phyloP scores from a whole-genome alignment of 2,113 vertebrate genomes.

The Pogona vitticeps region DNA sequence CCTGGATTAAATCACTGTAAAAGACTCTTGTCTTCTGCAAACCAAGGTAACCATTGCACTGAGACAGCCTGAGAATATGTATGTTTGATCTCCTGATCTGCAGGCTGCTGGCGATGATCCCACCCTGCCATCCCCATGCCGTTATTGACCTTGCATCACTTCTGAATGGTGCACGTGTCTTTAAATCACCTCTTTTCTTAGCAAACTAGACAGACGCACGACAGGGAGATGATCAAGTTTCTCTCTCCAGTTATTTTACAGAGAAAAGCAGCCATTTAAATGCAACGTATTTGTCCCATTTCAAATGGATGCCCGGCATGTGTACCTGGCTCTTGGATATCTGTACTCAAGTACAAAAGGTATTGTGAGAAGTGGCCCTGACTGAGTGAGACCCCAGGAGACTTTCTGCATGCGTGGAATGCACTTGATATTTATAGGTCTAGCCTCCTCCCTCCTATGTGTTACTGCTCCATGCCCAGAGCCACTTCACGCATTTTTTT shows the following conservation, averaged over 20 bases:
- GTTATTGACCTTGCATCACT: conserved; percentile 1
- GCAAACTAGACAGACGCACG: not conserved
- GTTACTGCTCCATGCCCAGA: not conserved
- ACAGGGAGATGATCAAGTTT: not conserved
- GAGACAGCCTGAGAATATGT: conserved; percentile 57
- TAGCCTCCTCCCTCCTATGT: not conserved
- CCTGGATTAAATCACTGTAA: conserved; percentile 75
- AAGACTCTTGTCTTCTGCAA: conserved; percentile 74
- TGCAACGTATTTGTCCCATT: conserved; percentile 68
- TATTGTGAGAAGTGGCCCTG: conserved; percentile 33
- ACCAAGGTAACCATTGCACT: conserved; percentile 79
- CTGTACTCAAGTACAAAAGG: conserved; percentile 60
- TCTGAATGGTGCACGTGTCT: not conserved
- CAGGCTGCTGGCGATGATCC: not conserved
- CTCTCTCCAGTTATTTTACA: not conserved
- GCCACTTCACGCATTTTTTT: not conserved
- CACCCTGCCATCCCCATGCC: not conserved
- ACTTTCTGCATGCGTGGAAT: conserved; percentile 19
- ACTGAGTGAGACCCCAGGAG: conserved; percentile 38
- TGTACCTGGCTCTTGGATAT: not conserved
- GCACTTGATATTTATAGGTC: not conserved
- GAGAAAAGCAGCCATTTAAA: conserved; percentile 5
- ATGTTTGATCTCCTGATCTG: not conserved
- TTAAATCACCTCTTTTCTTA: conserved; percentile 3
- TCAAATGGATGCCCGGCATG: conserved; percentile 2